These are phyloP conservation scores for Euwallacea fornicatus DNA, from an alignment of 1,140 invertebrate species.

Conservation along the genomic window DNA sequence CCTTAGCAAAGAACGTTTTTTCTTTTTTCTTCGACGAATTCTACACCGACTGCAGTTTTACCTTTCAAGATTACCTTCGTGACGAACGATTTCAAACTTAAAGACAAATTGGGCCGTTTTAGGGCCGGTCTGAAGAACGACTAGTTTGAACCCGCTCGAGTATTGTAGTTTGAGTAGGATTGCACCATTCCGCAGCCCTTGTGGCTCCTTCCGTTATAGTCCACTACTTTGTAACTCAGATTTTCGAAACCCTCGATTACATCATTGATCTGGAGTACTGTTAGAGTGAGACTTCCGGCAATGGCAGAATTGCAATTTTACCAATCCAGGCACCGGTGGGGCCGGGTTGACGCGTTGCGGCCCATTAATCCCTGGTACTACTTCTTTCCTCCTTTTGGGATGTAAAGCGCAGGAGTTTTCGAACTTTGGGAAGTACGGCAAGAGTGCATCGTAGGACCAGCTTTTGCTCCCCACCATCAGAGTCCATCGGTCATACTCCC, in stretches of 20 bases:
- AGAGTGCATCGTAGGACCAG: slow-evolving; percentile 66
- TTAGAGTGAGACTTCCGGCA: neutral
- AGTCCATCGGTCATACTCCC: slow-evolving; percentile 68
- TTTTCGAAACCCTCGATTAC: slow-evolving; percentile 48
- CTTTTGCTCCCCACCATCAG: slow-evolving; percentile 63
- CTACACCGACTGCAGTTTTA: slow-evolving; percentile 69
- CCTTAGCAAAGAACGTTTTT: slow-evolving; percentile 53
- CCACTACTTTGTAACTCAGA: slow-evolving; percentile 29
- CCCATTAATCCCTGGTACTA: slow-evolving; percentile 29
- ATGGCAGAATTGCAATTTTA: neutral
- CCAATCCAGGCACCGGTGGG: neutral
- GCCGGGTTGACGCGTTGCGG: slow-evolving; percentile 8
- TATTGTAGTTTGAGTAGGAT: slow-evolving; percentile 17
- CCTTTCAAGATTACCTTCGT: slow-evolving; percentile 7
- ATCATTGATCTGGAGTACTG: neutral
- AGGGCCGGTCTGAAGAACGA: slow-evolving; percentile 9
- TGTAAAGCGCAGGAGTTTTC: slow-evolving; percentile 47
- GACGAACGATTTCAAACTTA: slow-evolving; percentile 39
- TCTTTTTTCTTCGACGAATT: slow-evolving; percentile 61
- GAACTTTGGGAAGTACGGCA: slow-evolving; percentile 63
- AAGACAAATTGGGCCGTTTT: slow-evolving; percentile 23
- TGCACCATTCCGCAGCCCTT: slow-evolving; percentile 19
- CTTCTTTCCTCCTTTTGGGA: slow-evolving; percentile 10
- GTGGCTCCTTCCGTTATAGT: slow-evolving; percentile 47
- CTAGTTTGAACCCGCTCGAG: slow-evolving; percentile 44